phyloP scores from a whole-genome alignment of 2,113 vertebrate genomes.

The Deroptyus accipitrinus region DNA sequence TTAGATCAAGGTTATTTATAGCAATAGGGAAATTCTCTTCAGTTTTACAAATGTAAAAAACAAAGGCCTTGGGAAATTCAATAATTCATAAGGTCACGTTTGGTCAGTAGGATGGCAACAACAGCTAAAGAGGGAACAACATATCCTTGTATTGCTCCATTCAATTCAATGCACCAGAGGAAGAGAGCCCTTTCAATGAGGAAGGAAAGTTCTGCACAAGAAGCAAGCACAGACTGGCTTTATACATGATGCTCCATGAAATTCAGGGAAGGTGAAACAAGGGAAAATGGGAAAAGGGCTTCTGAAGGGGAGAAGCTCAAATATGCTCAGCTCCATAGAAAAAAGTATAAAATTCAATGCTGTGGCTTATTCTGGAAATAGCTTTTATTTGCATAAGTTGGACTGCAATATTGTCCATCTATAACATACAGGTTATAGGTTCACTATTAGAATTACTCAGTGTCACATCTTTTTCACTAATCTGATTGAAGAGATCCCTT shows the following conservation, averaged over 20 bases:
- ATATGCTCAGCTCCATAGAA: neutral
- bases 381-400: neutral
- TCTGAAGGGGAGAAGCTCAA: neutral
- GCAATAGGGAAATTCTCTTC: neutral
- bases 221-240: neutral
- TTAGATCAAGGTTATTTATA: neutral
- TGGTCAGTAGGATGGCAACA: neutral
- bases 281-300: neutral
- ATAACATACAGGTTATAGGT: neutral
- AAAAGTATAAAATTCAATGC: neutral
- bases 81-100: neutral
- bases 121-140: neutral
- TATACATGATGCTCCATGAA: neutral
- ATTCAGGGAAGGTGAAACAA: neutral
- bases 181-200: neutral
- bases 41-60: neutral
- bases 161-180: neutral
- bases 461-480: neutral
- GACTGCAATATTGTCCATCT: neutral
- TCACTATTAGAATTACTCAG: neutral
- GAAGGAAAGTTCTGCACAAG: neutral
- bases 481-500: neutral
- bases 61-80: neutral
- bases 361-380: neutral
- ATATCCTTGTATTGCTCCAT: neutral